phyloP scores from a whole-genome alignment of 2,113 vertebrate genomes.

The Calonectris borealis region DNA sequence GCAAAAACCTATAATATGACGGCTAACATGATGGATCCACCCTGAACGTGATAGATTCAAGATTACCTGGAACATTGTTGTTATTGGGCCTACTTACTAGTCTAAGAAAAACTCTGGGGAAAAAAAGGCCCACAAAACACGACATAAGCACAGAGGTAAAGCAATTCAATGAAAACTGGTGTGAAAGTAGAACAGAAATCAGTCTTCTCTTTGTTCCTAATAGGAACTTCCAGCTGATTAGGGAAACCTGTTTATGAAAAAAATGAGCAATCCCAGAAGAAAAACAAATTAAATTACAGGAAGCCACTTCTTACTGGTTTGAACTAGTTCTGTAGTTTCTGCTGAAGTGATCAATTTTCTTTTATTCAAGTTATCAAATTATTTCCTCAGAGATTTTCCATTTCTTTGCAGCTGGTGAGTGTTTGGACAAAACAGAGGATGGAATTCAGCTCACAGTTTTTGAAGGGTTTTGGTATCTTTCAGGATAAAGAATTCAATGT shows the following conservation, averaged over 20 bases:
- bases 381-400: constrained; percentile 15
- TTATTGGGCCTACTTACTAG: background rate
- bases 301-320: background rate
- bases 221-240: background rate
- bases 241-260: background rate
- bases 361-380: constrained; percentile 27
- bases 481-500: constrained; percentile 22
- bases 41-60: background rate
- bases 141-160: background rate
- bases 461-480: constrained; percentile 20
- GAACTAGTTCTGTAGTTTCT: constrained; percentile 12
- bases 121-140: background rate
- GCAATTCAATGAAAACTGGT: background rate
- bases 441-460: constrained; percentile 26
- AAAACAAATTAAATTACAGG: constrained; percentile 11
- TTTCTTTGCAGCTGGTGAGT: constrained; percentile 19
- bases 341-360: constrained; percentile 35
- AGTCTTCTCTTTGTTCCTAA: background rate
- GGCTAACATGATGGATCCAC: background rate
- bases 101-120: background rate
- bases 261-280: background rate
- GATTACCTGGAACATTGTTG: background rate
- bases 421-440: background rate
- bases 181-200: background rate
- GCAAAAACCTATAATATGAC: background rate